Base-by-base conservation (phyloP, 2,888 invertebrate genomes). In the Drosophila nr. perissopoda region DNA sequence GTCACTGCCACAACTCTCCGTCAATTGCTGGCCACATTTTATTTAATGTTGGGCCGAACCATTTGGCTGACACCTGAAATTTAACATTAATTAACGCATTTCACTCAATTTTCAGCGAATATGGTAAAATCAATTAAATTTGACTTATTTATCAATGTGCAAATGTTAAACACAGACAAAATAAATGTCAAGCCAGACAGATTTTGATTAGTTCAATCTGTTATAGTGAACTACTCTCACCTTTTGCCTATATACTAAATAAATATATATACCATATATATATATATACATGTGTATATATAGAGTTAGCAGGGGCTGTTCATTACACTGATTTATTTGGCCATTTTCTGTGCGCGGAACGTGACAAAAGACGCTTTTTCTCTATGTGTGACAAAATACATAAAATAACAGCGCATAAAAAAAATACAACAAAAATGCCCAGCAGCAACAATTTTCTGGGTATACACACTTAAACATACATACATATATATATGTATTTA, bases 321-420 rank as follows among this genome's bases (percentile, higher is more conserved):
- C 76, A 83, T 80, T 78, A 74, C 72, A 78, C 78, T 82, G 88
- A 87, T 87, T 87, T 87, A 89, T 87, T 89, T 87, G 89, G 81
- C 84, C 82, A 87, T 88, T 88, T 45, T 87, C 73, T 77, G 84
- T 84, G 81, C 83, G 84, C 71, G 73, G 76, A 82, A 89, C 89
- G 87, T 88, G 87, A 88, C 87, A 78, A 89, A 88, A 87, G 74
- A 81, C 86, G 82, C 56, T 83, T 87, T 87, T 85, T 71, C 73
- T 59, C 59, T 69, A 40, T 72, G 58, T 70, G 71, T 61, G 64
- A 65, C 65, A 69, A 73, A 74, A 54, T 60, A 71, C 48, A 71
- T 38, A 64, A 76, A 59, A 53, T 33, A 62, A 61, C 49, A 25
- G 51, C 52, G 53, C 53, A 63, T 69, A 56, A 42, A 38, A 56